These are phyloP conservation scores for Helicoverpa assulta DNA, from an alignment of 2,888 invertebrate species.

Conservation along the genomic window DNA sequence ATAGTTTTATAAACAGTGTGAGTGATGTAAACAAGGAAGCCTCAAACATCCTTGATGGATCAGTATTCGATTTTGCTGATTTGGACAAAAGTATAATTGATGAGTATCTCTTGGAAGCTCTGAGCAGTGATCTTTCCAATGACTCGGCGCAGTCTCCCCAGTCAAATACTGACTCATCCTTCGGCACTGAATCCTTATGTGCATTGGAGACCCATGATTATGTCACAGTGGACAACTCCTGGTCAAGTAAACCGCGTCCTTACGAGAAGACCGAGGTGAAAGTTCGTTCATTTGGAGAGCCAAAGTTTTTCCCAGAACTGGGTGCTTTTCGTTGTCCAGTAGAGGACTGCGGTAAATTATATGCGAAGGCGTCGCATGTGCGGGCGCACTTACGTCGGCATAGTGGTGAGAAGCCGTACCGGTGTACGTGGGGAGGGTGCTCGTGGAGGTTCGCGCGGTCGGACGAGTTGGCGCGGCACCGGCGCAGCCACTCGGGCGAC, in stretches of 20 bases:
- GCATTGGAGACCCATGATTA: slow-evolving; percentile 74
- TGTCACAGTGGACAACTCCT: slow-evolving; percentile 63
- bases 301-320: slow-evolving; percentile 84
- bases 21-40: slow-evolving; percentile 79
- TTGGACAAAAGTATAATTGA: slow-evolving; percentile 84
- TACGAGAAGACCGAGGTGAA: slow-evolving; percentile 69
- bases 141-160: slow-evolving; percentile 73
- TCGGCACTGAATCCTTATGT: slow-evolving; percentile 72
- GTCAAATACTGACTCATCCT: slow-evolving; percentile 71
- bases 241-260: slow-evolving; percentile 61
- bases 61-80: slow-evolving; percentile 83
- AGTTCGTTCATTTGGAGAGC: slow-evolving; percentile 81
- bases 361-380: slow-evolving; percentile 97
- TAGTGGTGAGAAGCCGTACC: slow-evolving; percentile 94
- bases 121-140: slow-evolving; percentile 77
- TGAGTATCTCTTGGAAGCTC: slow-evolving; percentile 81
- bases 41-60: slow-evolving; percentile 71
- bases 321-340: slow-evolving; percentile 93
- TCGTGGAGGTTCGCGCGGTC: slow-evolving; percentile 98
- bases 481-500: slow-evolving; percentile 98
- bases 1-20: slow-evolving; percentile 80
- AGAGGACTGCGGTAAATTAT: slow-evolving; percentile 94
- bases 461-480: slow-evolving; percentile 97
- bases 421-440: slow-evolving; percentile 94
- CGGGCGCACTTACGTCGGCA: slow-evolving; percentile 97